Evolutionary conservation across 2,113 vertebrate species (phyloP), one percentile per base, ranked within the genome.

Genomic region (Caranx melampygus): DNA sequence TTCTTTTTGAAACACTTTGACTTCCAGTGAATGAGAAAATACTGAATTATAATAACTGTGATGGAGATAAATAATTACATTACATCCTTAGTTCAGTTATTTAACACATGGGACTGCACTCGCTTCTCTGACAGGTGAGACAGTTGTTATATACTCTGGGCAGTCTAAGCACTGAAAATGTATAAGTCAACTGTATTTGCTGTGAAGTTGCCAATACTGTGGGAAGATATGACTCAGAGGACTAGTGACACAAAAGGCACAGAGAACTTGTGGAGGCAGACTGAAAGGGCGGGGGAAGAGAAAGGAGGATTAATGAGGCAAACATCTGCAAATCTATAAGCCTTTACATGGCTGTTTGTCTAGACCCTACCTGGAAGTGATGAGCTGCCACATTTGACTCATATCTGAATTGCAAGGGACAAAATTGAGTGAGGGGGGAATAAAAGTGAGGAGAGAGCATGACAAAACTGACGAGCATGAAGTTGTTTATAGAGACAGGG

Each of bases 401-500:
- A 9, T 8, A n/a, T 51, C 9, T 54, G 14, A 54, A 31, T 21
- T 54, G 49, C 15, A 47, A 9, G 4, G 16, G 63, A 47, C 8
- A 21, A 57, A 37, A 57, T 12, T 45, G n/a, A 57, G 33, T 20
- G 4, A 62, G 16, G 33, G 12, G 44, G 26, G 4, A 15, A 31
- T 16, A 34, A 1, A 20, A 54, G 21, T 33, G 63, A 57, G 20
- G 26, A 65, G 31, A 66, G 21, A 21, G 34, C 60, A 26, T 12
- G 21, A 51, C n/a, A 2, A 73, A 66, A 45, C 3, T 21, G 42
- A 55, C 26, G 2, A 65, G 51, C 15, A 34, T 49, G 11, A 67
- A 72, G 33, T 61, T 20, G 54, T 71, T 74, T 71, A 8, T 69
- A 55, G 47, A 64, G 33, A 71, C 31, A 52, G 35, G 26, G 40